A percentile compares a stretch with the other conserved stretches of the same genome.
Conservation (phyloP, 30 jellyfish, hydroid and myxozoan genomes). For the Pelagia noctiluca region DNA sequence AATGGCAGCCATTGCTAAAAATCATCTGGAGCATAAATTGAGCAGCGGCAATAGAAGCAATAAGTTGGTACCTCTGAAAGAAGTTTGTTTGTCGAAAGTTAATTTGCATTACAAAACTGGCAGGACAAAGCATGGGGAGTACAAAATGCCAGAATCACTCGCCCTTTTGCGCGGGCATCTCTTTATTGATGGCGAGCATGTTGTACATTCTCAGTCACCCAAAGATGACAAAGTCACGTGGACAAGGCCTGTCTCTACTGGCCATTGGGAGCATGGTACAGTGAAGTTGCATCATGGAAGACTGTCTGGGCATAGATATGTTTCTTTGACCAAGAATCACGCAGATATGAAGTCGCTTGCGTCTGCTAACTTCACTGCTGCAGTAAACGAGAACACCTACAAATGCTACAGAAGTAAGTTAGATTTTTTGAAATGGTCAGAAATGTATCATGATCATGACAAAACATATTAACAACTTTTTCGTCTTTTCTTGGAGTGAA, state of each 20-base stretch:
- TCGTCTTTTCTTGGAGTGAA: too few relatives aligned
- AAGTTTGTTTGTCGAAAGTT: conserved; percentile 17
- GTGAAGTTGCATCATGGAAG: conserved; percentile 34
- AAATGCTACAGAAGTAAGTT: conserved; percentile 54
- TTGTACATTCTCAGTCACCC: conserved; percentile 6
- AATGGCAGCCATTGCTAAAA: conserved; percentile 49
- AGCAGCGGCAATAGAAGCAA: neutral
- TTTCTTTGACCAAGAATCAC: conserved; percentile 36
- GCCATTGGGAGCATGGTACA: conserved; percentile 66
- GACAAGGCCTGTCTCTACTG: conserved; percentile 57
- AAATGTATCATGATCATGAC: too few relatives aligned
- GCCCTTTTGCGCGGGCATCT: conserved; percentile 51
- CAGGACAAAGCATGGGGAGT: conserved; percentile 10
- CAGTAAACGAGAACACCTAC: conserved; percentile 49
- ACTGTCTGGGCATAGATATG: conserved; percentile 46
- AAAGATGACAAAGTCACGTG: conserved; percentile 40
- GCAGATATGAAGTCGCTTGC: conserved; percentile 45
- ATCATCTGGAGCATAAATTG: neutral
- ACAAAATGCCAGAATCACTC: conserved; percentile 52
- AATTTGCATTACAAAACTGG: conserved; percentile 47
- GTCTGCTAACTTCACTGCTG: conserved; percentile 46
- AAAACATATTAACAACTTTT: too few relatives aligned
- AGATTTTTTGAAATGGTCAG: too few relatives aligned
- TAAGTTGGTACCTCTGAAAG: conserved; percentile 8
- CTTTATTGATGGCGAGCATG: conserved; percentile 47